Percentiles rank a stretch among this genome's conserved stretches.
phyloP scores from a whole-genome alignment of 2,113 vertebrate species.

The Lophochroa leadbeateri region DNA sequence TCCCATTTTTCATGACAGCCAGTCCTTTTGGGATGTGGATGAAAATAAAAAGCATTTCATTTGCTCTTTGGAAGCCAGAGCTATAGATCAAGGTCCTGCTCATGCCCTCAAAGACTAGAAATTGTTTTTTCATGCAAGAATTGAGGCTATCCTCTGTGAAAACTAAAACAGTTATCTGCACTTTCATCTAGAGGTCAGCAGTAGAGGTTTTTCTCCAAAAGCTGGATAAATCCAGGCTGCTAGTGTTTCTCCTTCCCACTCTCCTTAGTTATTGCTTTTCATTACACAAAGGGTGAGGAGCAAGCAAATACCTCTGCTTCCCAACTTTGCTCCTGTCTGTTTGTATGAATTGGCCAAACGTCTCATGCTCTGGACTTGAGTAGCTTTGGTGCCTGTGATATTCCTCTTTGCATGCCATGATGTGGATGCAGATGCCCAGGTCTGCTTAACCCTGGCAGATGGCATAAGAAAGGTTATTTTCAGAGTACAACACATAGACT shows the following conservation, averaged over 20 bases:
- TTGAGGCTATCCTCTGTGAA: neutral
- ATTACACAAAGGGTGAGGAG: neutral
- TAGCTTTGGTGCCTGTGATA: neutral
- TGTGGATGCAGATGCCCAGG: neutral
- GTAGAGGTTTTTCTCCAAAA: constrained; percentile 22
- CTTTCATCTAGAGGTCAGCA: constrained; percentile 25
- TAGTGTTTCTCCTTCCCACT: neutral
- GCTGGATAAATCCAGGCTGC: constrained; percentile 31
- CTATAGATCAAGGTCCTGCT: constrained; percentile 53
- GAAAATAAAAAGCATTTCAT: constrained; percentile 53
- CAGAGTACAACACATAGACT: neutral
- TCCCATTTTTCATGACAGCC: constrained; percentile 21
- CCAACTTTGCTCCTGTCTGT: neutral
- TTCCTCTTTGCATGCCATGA: neutral
- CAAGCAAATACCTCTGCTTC: neutral
- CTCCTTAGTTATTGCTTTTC: neutral
- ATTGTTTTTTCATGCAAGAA: neutral
- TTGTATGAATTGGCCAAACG: neutral
- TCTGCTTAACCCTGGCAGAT: neutral
- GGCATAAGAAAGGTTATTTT: neutral
- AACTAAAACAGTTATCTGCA: constrained; percentile 13
- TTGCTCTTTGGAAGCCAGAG: neutral
- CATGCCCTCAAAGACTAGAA: constrained; percentile 34
- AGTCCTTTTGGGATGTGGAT: constrained; percentile 3
- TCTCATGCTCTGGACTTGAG: neutral